phyloP scores from a whole-genome alignment of 2,113 vertebrate genomes.

The Callorhinus ursinus region DNA sequence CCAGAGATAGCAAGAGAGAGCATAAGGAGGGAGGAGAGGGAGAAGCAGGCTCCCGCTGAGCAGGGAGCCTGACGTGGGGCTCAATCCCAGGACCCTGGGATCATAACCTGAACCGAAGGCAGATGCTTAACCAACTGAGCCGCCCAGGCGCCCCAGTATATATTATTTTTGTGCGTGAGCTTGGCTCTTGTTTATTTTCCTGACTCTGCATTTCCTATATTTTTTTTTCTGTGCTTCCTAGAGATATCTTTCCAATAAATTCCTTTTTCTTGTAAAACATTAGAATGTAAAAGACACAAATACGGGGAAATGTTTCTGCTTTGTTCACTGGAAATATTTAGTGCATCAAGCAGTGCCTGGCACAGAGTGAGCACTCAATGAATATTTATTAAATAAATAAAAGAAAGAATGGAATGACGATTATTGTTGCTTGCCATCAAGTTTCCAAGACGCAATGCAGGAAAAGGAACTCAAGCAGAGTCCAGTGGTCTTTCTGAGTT shows the following conservation, averaged over 20 bases:
- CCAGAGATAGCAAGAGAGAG: too few species aligned
- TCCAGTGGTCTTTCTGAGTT: not conserved
- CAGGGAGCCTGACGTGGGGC: too few species aligned
- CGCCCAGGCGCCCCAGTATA: too few species aligned
- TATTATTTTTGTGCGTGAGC: not conserved
- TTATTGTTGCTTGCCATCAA: not conserved
- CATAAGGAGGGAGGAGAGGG: too few species aligned
- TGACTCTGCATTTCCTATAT: not conserved
- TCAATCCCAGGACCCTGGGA: too few species aligned
- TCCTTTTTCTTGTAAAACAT: not conserved
- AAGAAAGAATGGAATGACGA: not conserved
- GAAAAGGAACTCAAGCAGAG: not conserved
- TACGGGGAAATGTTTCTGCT: not conserved
- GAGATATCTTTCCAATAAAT: not conserved
- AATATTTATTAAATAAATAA: not conserved
- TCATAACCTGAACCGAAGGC: too few species aligned
- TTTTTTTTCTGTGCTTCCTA: not conserved
- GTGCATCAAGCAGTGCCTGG: not conserved
- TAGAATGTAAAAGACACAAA: not conserved
- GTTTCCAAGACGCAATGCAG: not conserved
- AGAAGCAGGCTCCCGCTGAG: too few species aligned
- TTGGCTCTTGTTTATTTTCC: not conserved
- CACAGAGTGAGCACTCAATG: not conserved
- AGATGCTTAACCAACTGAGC: too few species aligned
- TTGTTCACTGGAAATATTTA: not conserved